Percentiles rank a stretch among this genome's conserved stretches.
These are phyloP conservation scores for Pimpla rufipes DNA, from an alignment of 2,888 invertebrate species.

Conservation along the genomic window DNA sequence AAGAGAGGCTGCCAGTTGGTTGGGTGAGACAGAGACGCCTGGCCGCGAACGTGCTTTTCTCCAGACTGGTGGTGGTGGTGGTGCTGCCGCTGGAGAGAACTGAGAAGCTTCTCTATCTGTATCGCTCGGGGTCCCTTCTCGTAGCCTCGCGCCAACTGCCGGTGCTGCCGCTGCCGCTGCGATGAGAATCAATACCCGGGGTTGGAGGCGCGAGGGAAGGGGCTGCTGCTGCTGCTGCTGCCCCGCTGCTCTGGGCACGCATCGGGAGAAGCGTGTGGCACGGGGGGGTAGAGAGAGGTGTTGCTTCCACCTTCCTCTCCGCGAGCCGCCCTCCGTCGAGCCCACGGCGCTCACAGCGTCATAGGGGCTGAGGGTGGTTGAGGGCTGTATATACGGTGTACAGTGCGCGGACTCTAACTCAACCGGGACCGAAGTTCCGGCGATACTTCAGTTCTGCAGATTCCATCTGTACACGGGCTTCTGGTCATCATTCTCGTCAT, in stretches of 20 bases:
- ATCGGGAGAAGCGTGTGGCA: conserved; percentile 58
- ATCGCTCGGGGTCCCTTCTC: conserved; percentile 27
- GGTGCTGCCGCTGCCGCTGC: conserved; percentile 70
- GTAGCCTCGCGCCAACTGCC: conserved; percentile 10
- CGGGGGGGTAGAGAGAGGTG: conserved; percentile 77
- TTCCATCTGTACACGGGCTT: too few species aligned
- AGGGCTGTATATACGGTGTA: background rate
- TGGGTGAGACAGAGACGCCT: conserved; percentile 72
- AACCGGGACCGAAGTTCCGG: too few species aligned
- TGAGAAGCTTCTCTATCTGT: conserved; percentile 74
- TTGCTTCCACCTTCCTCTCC: conserved; percentile 31
- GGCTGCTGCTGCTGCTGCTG: conserved; percentile 86
- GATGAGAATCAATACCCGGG: conserved; percentile 84
- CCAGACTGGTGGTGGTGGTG: conserved; percentile 76
- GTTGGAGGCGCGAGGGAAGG: conserved; percentile 84
- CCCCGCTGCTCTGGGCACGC: conserved; percentile 64
- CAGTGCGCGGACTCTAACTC: too few species aligned
- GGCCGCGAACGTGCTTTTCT: conserved; percentile 81
- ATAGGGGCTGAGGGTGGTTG: conserved; percentile 13
- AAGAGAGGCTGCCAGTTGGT: conserved; percentile 68
- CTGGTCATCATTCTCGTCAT: too few species aligned
- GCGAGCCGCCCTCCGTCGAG: background rate
- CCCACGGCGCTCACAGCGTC: background rate
- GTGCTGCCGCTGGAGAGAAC: conserved; percentile 78
- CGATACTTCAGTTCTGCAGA: too few species aligned